Evolutionary conservation across 1,140 invertebrate genomes (phyloP).

Genomic region (Hyposmocoma kahamanoa): DNA sequence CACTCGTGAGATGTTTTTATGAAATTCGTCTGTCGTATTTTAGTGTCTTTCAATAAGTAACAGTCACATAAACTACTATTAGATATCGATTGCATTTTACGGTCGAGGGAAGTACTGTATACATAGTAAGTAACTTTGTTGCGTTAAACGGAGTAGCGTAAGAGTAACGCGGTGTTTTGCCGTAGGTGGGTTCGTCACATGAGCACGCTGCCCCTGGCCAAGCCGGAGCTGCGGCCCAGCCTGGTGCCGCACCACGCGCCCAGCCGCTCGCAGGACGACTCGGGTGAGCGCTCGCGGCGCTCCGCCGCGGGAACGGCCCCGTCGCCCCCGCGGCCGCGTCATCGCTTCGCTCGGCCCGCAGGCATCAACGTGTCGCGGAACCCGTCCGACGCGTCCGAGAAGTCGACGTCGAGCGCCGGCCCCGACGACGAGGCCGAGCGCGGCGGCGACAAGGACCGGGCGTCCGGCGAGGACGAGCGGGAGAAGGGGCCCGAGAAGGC

Average conservation of each 20-base stretch:
- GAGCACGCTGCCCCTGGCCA: constrained; percentile 42
- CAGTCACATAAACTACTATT: no score
- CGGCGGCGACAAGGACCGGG: constrained; percentile 20
- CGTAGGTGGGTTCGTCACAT: constrained; percentile 52
- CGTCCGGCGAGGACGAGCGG: constrained; percentile 18
- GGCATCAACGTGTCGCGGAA: constrained; percentile 54
- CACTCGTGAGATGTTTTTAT: no score
- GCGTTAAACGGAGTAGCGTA: no score
- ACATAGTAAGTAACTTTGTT: no score
- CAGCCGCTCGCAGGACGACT: constrained; percentile 41
- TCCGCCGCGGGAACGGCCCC: not conserved
- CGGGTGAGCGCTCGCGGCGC: constrained; percentile 24
- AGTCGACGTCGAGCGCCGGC: constrained; percentile 29
- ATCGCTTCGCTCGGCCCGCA: constrained; percentile 6
- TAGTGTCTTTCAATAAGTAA: no score
- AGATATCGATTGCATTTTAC: no score
- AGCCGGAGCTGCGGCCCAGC: constrained; percentile 39
- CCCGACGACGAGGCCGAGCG: constrained; percentile 22
- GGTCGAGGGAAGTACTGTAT: no score
- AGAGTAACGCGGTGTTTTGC: no score
- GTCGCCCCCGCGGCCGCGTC: not conserved
- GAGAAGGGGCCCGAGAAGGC: constrained; percentile 10
- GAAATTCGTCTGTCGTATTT: no score
- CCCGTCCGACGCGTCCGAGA: constrained; percentile 56
- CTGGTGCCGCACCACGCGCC: constrained; percentile 31